A percentile compares a stretch with the other conserved stretches of the same genome.
Conservation (phyloP, 2,888 invertebrate genomes). For the Fragum sueziense region DNA sequence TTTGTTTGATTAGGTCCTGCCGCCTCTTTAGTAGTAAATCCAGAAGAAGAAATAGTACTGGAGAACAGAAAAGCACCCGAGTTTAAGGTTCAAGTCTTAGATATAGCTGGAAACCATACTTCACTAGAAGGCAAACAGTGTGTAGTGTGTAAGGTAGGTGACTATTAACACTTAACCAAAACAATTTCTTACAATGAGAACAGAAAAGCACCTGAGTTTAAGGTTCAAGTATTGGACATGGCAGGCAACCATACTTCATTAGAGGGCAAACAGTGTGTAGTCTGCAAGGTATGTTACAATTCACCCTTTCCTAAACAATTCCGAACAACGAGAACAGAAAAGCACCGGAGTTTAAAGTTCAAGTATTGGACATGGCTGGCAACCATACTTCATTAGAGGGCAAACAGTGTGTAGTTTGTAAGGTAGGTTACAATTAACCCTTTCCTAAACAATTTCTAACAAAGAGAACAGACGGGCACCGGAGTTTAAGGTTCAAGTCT, state of each 20-base stretch:
- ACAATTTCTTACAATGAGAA: slow-evolving; percentile 71
- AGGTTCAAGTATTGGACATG: slow-evolving; percentile 74
- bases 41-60: slow-evolving; percentile 70
- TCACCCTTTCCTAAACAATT: no score
- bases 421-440: no score
- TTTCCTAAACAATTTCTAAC: no score
- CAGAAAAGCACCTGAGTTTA: slow-evolving; percentile 70
- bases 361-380: slow-evolving; percentile 75
- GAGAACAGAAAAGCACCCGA: slow-evolving; percentile 75
- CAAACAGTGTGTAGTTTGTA: slow-evolving; percentile 72
- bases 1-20: slow-evolving; percentile 79
- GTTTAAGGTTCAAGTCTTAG: slow-evolving; percentile 74
- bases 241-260: slow-evolving; percentile 76
- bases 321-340: slow-evolving; percentile 79
- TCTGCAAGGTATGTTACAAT: not conserved
- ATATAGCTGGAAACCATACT: slow-evolving; percentile 78
- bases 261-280: slow-evolving; percentile 71
- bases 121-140: slow-evolving; percentile 70
- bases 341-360: slow-evolving; percentile 69
- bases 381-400: slow-evolving; percentile 75
- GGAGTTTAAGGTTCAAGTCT: slow-evolving; percentile 71
- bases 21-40: slow-evolving; percentile 66
- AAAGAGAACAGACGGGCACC: slow-evolving; percentile 75
- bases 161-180: not conserved
- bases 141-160: slow-evolving; percentile 74